These are phyloP conservation scores for Halcyon senegalensis DNA, from an alignment of 2,113 vertebrate genomes.

Conservation along the genomic window DNA sequence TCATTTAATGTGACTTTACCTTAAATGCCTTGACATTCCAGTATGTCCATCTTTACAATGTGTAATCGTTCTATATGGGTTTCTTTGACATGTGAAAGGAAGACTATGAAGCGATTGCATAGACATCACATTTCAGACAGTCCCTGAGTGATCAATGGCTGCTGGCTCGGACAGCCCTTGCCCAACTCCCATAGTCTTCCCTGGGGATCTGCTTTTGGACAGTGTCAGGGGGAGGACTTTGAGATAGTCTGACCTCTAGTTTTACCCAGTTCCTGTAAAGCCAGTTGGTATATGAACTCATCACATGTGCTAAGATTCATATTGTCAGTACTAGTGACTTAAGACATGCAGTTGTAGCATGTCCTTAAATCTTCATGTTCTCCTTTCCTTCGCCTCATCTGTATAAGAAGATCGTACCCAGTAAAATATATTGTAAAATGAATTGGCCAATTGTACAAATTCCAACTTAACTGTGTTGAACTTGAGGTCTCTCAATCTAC, in stretches of 20 bases:
- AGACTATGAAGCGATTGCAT: background rate
- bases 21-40: background rate
- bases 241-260: background rate
- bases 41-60: background rate
- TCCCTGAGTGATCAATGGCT: fast-evolving
- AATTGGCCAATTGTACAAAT: background rate
- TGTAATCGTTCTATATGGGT: background rate
- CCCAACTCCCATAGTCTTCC: background rate
- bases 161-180: background rate
- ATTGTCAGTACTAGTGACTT: background rate
- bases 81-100: background rate
- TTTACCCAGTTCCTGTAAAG: background rate
- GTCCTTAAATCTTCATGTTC: background rate
- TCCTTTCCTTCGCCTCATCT: background rate
- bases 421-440: background rate
- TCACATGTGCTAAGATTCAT: background rate
- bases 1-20: background rate
- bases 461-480: background rate
- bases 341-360: fast-evolving
- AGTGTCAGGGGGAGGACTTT: background rate
- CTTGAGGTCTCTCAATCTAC: background rate
- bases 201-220: background rate
- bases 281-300: background rate
- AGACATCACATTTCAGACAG: fast-evolving
- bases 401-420: background rate